These are phyloP conservation scores for Adrianichthys oophorus DNA, from an alignment of 2,797 vertebrate species.

Conservation along the genomic window DNA sequence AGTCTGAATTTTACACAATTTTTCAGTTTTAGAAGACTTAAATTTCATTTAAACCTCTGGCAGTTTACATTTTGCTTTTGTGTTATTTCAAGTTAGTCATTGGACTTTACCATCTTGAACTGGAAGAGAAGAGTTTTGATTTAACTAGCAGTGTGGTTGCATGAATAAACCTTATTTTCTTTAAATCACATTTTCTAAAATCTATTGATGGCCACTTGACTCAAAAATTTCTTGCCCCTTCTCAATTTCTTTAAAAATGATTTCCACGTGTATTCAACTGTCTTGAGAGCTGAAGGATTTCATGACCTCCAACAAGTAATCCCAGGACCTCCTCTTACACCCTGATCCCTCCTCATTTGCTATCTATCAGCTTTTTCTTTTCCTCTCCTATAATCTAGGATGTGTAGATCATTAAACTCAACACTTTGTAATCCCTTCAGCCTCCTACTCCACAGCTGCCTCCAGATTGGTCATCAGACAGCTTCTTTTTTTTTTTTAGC, in stretches of 20 bases:
- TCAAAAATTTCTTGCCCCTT: conserved; percentile 2
- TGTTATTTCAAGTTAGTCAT: too few relatives aligned
- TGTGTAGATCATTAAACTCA: conserved; percentile 61
- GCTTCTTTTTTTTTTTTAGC: conserved; percentile 34
- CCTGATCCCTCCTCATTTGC: conserved; percentile 62
- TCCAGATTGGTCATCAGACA: conserved; percentile 54
- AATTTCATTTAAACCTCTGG: too few relatives aligned
- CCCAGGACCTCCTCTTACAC: conserved; percentile 61
- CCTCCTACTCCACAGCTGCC: conserved; percentile 43
- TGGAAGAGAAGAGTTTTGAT: too few relatives aligned
- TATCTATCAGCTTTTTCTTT: conserved; percentile 48
- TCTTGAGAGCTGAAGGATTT: conserved; percentile 29
- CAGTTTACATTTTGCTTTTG: too few relatives aligned
- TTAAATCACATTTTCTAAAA: too few relatives aligned
- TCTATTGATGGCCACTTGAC: too few relatives aligned
- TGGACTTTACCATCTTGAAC: too few relatives aligned
- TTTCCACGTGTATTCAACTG: conserved; percentile 43
- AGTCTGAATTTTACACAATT: too few relatives aligned
- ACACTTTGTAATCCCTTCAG: conserved; percentile 67
- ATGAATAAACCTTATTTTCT: too few relatives aligned
- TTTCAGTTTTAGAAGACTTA: too few relatives aligned
- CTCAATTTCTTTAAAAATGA: conserved; percentile 28
- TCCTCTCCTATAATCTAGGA: conserved; percentile 49
- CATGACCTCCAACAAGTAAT: conserved; percentile 63
- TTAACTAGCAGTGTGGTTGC: too few relatives aligned